Evolutionary conservation across 2,888 invertebrate species (phyloP).

Genomic region (Minunthozetes semirufus): DNA sequence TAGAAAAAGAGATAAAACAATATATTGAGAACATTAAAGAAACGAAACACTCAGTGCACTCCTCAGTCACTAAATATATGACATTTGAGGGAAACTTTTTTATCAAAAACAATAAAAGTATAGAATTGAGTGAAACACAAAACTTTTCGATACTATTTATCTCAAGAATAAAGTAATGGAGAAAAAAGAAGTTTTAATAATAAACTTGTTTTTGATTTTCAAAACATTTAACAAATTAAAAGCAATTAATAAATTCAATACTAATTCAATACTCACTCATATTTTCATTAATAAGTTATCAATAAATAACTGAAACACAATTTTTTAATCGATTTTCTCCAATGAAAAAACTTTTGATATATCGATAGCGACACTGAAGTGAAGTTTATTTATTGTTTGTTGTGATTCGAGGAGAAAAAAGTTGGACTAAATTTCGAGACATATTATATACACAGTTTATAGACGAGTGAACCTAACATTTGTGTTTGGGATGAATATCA

Average conservation of each 20-base stretch:
- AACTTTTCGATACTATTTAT: too few species aligned
- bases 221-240: too few species aligned
- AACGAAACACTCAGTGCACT: too few species aligned
- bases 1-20: too few species aligned
- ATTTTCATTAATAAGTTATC: neutral
- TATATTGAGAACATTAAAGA: too few species aligned
- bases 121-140: too few species aligned
- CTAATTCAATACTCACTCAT: neutral
- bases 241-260: neutral
- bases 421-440: neutral
- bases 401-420: neutral
- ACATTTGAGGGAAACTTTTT: too few species aligned
- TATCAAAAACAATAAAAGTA: too few species aligned
- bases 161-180: too few species aligned
- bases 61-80: too few species aligned
- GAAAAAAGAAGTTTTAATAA: too few species aligned
- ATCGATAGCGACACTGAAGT: neutral
- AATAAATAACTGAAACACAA: neutral
- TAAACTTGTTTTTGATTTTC: too few species aligned
- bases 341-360: neutral
- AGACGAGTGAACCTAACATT: neutral
- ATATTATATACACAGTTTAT: neutral
- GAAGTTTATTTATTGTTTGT: neutral
- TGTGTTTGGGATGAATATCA: neutral
- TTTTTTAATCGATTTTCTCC: neutral